Evolutionary conservation across 2,113 vertebrate genomes (phyloP).

Genomic region (Misgurnus anguillicaudatus): DNA sequence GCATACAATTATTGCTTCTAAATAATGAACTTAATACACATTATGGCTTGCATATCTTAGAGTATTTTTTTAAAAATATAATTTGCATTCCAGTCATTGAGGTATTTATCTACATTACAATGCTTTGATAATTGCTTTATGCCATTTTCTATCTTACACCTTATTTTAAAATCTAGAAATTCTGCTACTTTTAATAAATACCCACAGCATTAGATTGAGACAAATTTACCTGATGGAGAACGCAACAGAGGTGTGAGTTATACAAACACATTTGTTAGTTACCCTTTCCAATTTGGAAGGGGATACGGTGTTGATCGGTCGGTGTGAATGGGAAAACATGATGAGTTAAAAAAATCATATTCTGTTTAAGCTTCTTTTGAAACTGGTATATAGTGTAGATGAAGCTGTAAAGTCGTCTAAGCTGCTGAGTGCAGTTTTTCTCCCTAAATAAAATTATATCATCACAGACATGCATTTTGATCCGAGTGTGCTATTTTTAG

Average conservation of each 20-base stretch:
- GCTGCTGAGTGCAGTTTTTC: not conserved
- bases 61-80: conserved; percentile 77
- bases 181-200: conserved; percentile 46
- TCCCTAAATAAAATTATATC: not conserved
- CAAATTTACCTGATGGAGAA: conserved; percentile 8
- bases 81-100: conserved; percentile 86
- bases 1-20: conserved; percentile 94
- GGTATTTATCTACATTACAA: conserved; percentile 79
- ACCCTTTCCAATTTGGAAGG: not conserved
- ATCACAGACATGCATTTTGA: not conserved
- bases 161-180: conserved; percentile 44
- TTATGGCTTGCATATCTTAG: conserved; percentile 88
- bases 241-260: conserved; percentile 22
- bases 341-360: no score
- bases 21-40: conserved; percentile 83
- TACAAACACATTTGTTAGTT: conserved; percentile 31
- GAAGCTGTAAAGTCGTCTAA: not conserved
- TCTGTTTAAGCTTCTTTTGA: not conserved
- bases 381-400: not conserved
- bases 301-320: not conserved
- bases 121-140: conserved; percentile 53
- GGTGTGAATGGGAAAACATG: not conserved
- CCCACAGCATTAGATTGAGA: conserved; percentile 28
- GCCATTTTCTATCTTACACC: conserved; percentile 46
- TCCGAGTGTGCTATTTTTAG: conserved; percentile 8